These are phyloP conservation scores for Plutomurus gul DNA, from an alignment of 1,140 invertebrate species.

Conservation along the genomic window DNA sequence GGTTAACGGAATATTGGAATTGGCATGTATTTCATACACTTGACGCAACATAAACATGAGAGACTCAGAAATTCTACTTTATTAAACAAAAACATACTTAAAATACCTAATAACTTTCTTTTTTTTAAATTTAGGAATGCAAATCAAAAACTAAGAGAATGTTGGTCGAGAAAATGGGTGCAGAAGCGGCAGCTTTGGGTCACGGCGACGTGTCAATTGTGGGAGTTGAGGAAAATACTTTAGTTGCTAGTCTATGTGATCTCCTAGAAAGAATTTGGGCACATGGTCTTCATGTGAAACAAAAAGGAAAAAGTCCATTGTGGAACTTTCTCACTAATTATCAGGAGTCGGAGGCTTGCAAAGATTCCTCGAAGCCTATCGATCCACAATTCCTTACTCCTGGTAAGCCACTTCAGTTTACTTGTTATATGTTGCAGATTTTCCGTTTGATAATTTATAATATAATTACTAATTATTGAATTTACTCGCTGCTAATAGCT, in stretches of 20 bases:
- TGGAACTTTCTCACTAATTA: slow-evolving; percentile 92
- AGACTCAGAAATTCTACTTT: no score
- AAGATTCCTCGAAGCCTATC: slow-evolving; percentile 70
- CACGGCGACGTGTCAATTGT: slow-evolving; percentile 64
- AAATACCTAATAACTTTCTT: no score
- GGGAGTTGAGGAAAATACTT: slow-evolving; percentile 92
- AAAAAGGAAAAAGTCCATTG: slow-evolving; percentile 86
- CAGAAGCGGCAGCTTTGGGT: slow-evolving; percentile 85
- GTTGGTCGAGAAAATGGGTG: slow-evolving; percentile 96
- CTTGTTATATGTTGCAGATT: not conserved
- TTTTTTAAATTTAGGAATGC: slow-evolving; percentile 70
- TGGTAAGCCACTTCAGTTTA: slow-evolving; percentile 63
- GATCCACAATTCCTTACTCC: slow-evolving; percentile 81
- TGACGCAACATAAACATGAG: no score
- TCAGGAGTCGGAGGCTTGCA: slow-evolving; percentile 82
- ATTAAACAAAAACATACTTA: no score
- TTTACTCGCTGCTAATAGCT: no score
- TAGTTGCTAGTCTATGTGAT: slow-evolving; percentile 97
- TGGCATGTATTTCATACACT: no score
- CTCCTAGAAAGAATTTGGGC: slow-evolving; percentile 97
- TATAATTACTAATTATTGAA: no score
- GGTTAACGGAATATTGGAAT: no score
- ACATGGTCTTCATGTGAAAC: slow-evolving; percentile 92
- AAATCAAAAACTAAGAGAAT: slow-evolving; percentile 95
- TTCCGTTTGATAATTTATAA: no score